Evolutionary conservation across 2,888 invertebrate species (phyloP).

Genomic region (Clostera curtula): DNA sequence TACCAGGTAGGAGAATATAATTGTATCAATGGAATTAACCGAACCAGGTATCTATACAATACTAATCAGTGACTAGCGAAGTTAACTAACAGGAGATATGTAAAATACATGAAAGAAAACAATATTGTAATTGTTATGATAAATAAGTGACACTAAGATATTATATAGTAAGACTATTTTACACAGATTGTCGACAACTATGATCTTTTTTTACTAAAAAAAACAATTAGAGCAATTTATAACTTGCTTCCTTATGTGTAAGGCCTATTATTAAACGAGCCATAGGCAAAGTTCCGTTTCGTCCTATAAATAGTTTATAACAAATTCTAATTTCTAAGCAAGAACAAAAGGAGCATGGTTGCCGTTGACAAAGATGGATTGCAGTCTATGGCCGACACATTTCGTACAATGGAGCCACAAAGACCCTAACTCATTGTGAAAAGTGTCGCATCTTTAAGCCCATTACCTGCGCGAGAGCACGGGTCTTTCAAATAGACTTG

Average conservation of each 20-base stretch:
- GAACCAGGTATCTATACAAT: too few species aligned
- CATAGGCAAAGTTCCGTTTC: slow-evolving; percentile 30
- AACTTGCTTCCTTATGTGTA: slow-evolving; percentile 14
- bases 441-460: slow-evolving; percentile 42
- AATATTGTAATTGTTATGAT: too few species aligned
- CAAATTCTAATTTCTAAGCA: slow-evolving; percentile 66
- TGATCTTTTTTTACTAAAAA: too few species aligned
- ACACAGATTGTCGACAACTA: too few species aligned
- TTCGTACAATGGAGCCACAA: slow-evolving; percentile 48
- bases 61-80: too few species aligned
- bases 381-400: slow-evolving; percentile 36
- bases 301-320: slow-evolving; percentile 42
- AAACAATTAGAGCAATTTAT: slow-evolving; percentile 8
- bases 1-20: too few species aligned
- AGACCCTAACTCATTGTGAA: slow-evolving; percentile 45
- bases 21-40: too few species aligned
- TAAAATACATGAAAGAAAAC: too few species aligned
- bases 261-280: slow-evolving; percentile 22
- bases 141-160: too few species aligned
- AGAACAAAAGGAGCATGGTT: slow-evolving; percentile 59
- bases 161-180: too few species aligned
- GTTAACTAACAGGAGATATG: too few species aligned
- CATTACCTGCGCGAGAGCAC: slow-evolving; percentile 54
- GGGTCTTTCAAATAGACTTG: slow-evolving; percentile 52
- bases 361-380: slow-evolving; percentile 62